phyloP scores from a whole-genome alignment of 2,113 vertebrate genomes.

The Leptodactylus fuscus region DNA sequence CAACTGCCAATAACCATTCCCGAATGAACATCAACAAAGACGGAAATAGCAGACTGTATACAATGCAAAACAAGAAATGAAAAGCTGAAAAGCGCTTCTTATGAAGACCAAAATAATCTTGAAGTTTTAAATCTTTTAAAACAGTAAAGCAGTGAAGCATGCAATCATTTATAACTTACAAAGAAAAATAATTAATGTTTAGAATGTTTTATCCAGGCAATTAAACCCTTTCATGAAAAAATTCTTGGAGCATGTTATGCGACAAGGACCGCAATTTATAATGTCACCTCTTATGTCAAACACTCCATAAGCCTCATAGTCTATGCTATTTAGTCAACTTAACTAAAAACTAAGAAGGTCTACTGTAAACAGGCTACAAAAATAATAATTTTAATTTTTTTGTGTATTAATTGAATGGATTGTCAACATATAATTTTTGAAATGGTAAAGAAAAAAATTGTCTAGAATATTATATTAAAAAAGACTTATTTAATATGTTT shows the following conservation, averaged over 20 bases:
- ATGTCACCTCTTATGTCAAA: conserved; percentile 41
- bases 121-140: conserved; percentile 39
- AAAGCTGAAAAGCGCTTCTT: conserved; percentile 18
- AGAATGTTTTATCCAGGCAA: conserved; percentile 51
- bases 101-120: conserved; percentile 9
- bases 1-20: not conserved
- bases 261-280: conserved; percentile 50
- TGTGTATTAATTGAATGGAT: not conserved
- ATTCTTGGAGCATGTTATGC: conserved; percentile 46
- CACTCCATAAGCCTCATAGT: conserved; percentile 26
- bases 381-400: not conserved
- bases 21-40: conserved; percentile 2
- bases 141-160: conserved; percentile 45
- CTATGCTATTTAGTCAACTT: conserved; percentile 23
- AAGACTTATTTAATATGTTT: too few relatives aligned
- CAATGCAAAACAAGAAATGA: conserved; percentile 30
- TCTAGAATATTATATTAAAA: not conserved
- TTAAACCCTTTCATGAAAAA: conserved; percentile 43
- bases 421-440: not conserved
- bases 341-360: not conserved
- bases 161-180: conserved; percentile 41
- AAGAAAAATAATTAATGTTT: conserved; percentile 57
- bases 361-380: not conserved
- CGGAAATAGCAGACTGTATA: conserved; percentile 2
- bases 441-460: not conserved